A percentile compares a stretch with the other conserved stretches of the same genome.
phyloP scores from a whole-genome alignment of 2,888 invertebrate species.

The Lithosia quadra region DNA sequence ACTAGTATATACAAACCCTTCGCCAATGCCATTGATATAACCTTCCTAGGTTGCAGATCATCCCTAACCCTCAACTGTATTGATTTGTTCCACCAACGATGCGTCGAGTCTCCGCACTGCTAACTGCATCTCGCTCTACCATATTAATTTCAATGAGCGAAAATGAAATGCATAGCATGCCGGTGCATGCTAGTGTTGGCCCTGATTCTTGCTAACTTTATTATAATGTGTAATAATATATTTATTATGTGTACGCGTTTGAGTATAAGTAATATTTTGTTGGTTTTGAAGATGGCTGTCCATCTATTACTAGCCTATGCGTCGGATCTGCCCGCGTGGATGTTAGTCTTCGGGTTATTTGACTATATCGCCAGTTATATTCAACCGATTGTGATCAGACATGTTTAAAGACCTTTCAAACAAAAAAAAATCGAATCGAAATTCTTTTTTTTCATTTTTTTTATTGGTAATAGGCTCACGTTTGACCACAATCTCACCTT shows the following conservation, averaged over 20 bases:
- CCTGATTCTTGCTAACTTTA: slow-evolving; percentile 7
- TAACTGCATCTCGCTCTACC: slow-evolving; percentile 10
- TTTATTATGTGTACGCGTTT: not conserved
- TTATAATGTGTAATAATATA: not conserved
- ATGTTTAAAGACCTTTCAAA: too few species aligned
- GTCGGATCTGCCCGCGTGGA: too few species aligned
- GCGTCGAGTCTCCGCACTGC: slow-evolving; percentile 8
- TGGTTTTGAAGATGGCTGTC: too few species aligned
- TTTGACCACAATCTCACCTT: too few species aligned
- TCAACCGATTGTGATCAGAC: too few species aligned
- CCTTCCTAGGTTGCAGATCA: slow-evolving; percentile 1
- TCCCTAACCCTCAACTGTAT: slow-evolving; percentile 8
- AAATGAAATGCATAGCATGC: not conserved
- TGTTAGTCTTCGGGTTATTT: too few species aligned
- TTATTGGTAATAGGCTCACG: too few species aligned
- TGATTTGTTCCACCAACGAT: slow-evolving; percentile 5
- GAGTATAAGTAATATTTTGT: not conserved
- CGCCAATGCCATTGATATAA: not conserved
- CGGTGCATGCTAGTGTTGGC: not conserved
- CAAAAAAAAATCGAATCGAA: too few species aligned
- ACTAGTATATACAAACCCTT: not conserved
- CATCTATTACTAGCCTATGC: too few species aligned
- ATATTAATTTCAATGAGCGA: slow-evolving; percentile 3
- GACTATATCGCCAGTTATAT: too few species aligned
- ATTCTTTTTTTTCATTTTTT: too few species aligned